Evolutionary conservation across 2,113 vertebrate genomes (phyloP), one percentile per base, ranked within the genome.

Genomic region (Diphyllodes magnificus): DNA sequence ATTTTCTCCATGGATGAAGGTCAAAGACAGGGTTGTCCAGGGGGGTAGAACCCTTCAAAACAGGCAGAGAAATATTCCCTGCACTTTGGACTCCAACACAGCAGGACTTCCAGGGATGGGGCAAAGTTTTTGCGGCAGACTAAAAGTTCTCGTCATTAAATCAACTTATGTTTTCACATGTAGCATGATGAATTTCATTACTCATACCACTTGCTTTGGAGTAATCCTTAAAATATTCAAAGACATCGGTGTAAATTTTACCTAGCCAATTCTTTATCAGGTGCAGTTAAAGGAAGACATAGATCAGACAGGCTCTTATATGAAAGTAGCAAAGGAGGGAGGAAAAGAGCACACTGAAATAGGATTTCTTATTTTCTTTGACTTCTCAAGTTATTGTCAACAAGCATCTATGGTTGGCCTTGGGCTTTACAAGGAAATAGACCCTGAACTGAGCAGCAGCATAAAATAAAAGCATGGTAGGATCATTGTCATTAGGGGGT

Each of bases 81-180:
- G 37, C 37, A 10, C 37, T 37, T 37, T 37, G 37, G 37, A 37
- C 37, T 37, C 37, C 37, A 37, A 37, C 37, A 37, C 4, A 39
- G 11, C 11, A 76, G 5, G 6, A 15, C 17, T 82, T 82, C 25
- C 30, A 56, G 25, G 15, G 12, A 33, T 42, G 25, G 22, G 15
- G 6, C 14, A 37, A 69, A 49, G 12, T 15, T 76, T 73, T 45
- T 2, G 0, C 1, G 0, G 33, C 15, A 80, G 56, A 61, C 33
- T 54, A 42, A 51, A 93, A 47, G 18, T n/a, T 75, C 33, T 39
- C 68, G 21, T 61, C 21, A 28, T 76, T 88, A 59, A 66, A 85
- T 68, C 13, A 79, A 24, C 27, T 75, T 70, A 19, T 86, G n/a
- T 56, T 71, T 90, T 82, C 51, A 59, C 2, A 15, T 11, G 17